Conservation (phyloP, 2,888 invertebrate genomes). For the Ornithoptera alexandrae region DNA sequence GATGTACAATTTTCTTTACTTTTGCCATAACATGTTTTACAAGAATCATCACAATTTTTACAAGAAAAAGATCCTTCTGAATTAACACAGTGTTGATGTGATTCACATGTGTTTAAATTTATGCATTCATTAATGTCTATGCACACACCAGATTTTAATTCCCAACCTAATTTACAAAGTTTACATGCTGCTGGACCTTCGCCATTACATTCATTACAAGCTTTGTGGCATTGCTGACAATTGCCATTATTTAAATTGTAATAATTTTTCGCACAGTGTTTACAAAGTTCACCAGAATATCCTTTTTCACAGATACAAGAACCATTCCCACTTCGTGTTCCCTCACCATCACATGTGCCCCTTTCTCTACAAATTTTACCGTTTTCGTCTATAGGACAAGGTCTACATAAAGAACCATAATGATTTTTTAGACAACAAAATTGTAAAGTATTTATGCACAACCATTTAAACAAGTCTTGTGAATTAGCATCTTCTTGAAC, state of each 20-base stretch:
- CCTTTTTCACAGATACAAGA: conserved; percentile 91
- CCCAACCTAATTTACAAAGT: conserved; percentile 85
- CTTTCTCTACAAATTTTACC: conserved; percentile 88
- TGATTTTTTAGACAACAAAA: conserved; percentile 92
- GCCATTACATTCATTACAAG: conserved; percentile 89
- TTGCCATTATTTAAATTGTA: conserved; percentile 84
- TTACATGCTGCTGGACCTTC: conserved; percentile 82
- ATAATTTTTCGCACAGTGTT: conserved; percentile 85
- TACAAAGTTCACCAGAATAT: conserved; percentile 88
- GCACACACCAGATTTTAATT: conserved; percentile 85
- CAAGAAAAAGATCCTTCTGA: conserved; percentile 90
- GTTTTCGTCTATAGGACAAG: conserved; percentile 80
- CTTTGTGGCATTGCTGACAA: conserved; percentile 88
- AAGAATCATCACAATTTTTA: conserved; percentile 89
- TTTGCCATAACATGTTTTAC: conserved; percentile 89
- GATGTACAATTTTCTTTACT: conserved; percentile 91
- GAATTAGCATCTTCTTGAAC: conserved; percentile 80
- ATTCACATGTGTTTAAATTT: conserved; percentile 69
- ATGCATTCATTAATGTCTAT: conserved; percentile 92
- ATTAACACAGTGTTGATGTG: conserved; percentile 91
- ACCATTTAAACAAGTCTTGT: conserved; percentile 74
- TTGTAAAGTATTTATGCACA: conserved; percentile 88
- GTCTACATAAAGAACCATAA: conserved; percentile 88
- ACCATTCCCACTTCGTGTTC: conserved; percentile 95
- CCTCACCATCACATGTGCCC: conserved; percentile 90